Conservation (phyloP, 1,140 invertebrate genomes). For the Uloborus diversus region DNA sequence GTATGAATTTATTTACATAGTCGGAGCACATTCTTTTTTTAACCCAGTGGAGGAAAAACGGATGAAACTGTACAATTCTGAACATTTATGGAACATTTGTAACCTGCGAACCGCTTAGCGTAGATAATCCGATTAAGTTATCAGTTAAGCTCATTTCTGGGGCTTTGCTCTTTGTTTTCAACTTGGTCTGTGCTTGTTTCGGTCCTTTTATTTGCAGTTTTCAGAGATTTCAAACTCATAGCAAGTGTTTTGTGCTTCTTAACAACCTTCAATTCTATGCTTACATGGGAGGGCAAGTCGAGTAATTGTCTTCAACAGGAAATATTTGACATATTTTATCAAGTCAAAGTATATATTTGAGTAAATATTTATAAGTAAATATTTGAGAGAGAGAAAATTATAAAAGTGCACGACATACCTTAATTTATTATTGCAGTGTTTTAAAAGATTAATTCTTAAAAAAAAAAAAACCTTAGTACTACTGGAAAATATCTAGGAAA, state of each 20-base stretch:
- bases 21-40: neutral
- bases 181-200: neutral
- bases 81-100: slow-evolving; percentile 23
- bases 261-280: neutral
- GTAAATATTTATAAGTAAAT: too few relatives aligned
- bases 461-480: too few relatives aligned
- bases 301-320: neutral
- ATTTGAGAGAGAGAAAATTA: too few relatives aligned
- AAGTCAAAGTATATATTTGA: too few relatives aligned
- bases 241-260: neutral
- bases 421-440: too few relatives aligned
- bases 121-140: slow-evolving; percentile 30
- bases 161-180: neutral
- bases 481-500: too few relatives aligned
- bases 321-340: too few relatives aligned
- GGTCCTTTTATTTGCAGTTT: neutral
- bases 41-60: neutral
- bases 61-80: neutral
- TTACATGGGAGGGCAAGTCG: neutral
- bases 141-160: slow-evolving; percentile 21
- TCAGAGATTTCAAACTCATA: neutral
- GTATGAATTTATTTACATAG: neutral
- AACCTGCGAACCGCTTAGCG: slow-evolving; percentile 2
- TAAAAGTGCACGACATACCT: too few relatives aligned
- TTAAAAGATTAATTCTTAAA: too few relatives aligned